phyloP scores from a whole-genome alignment of 1,140 invertebrate genomes.

The Proctacanthus coquilletti region DNA sequence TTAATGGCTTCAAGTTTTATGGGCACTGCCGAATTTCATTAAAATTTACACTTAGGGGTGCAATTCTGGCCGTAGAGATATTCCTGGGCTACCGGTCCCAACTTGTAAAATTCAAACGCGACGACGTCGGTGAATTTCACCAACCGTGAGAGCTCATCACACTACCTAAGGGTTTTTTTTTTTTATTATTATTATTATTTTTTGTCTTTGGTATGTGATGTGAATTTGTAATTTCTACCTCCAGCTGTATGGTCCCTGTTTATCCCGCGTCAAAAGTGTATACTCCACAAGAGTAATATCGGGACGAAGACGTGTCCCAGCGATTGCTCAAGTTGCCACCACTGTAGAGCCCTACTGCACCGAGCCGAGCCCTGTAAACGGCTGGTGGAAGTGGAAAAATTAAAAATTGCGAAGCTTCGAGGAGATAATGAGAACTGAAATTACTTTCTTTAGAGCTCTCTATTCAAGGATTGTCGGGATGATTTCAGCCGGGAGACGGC shows the following conservation, averaged over 20 bases:
- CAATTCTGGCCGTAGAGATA: too few relatives aligned
- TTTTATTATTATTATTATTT: neutral
- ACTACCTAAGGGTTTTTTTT: neutral
- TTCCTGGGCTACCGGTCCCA: too few relatives aligned
- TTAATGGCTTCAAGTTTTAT: slow-evolving; percentile 1
- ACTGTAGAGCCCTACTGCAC: neutral
- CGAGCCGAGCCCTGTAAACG: neutral
- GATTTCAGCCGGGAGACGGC: too few relatives aligned
- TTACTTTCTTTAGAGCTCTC: too few relatives aligned
- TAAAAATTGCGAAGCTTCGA: neutral
- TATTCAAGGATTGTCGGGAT: too few relatives aligned
- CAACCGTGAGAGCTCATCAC: neutral
- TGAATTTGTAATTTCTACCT: neutral
- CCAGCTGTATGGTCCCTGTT: neutral
- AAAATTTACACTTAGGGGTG: neutral
- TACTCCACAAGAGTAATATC: neutral
- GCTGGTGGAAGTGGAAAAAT: neutral
- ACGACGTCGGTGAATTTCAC: neutral
- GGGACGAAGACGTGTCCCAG: neutral
- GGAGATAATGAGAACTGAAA: neutral
- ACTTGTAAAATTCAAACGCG: too few relatives aligned
- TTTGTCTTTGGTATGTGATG: neutral
- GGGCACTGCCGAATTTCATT: neutral
- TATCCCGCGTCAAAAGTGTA: neutral
- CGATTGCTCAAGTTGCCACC: neutral